Conservation (phyloP, 2,888 invertebrate species). For the Tachina fera region DNA sequence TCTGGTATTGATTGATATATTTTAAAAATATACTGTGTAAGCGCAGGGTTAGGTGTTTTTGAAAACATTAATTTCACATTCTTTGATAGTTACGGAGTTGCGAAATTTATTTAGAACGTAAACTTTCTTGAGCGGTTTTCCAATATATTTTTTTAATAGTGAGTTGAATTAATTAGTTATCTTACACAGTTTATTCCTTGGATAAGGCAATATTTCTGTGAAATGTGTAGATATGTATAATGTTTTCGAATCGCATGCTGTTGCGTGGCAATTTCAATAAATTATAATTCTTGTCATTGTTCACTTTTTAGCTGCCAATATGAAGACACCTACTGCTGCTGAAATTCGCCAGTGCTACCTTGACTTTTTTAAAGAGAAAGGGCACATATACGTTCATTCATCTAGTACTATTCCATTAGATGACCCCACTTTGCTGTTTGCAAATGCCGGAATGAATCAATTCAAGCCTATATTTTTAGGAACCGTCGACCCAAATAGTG, state of each 20-base stretch:
- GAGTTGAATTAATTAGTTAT: too few species aligned
- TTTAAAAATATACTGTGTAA: too few species aligned
- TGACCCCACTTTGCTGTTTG: conserved; percentile 98
- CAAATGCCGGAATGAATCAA: conserved; percentile 99
- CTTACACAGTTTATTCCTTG: too few species aligned
- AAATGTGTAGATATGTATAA: background rate
- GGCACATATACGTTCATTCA: conserved; percentile 97
- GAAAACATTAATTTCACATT: too few species aligned
- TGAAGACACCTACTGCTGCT: conserved; percentile 84
- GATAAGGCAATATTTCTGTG: background rate
- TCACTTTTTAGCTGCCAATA: conserved; percentile 55
- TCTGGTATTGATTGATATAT: too few species aligned
- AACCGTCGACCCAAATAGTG: conserved; percentile 97
- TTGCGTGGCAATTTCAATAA: conserved; percentile 17
- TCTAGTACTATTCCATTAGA: conserved; percentile 98
- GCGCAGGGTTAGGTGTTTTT: too few species aligned
- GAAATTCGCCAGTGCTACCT: conserved; percentile 93
- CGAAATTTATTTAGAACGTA: too few species aligned
- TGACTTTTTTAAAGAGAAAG: conserved; percentile 93
- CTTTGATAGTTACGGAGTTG: too few species aligned
- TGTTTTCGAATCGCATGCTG: background rate
- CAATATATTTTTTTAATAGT: too few species aligned
- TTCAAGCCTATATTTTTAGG: conserved; percentile 99
- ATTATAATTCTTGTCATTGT: conserved; percentile 9
- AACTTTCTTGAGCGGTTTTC: too few species aligned